Evolutionary conservation across 2,113 vertebrate genomes (phyloP), one percentile per base, ranked within the genome.

Genomic region (Dendropsophus ebraccatus): DNA sequence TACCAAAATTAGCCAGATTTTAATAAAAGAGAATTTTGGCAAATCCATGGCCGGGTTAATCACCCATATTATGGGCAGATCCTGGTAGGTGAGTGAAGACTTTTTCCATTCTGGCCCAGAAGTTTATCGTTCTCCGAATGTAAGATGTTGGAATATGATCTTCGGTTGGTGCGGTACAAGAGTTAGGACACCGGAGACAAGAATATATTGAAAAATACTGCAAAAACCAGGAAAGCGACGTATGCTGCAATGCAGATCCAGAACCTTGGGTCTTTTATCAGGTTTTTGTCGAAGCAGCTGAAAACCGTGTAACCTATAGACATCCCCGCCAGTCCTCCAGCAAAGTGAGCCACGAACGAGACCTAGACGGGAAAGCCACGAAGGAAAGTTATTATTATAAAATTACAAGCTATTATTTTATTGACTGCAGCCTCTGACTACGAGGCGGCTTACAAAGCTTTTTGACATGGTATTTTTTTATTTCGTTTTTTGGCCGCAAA

Each of bases 241-340:
- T 94, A 97, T 10, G 91, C 95, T 23, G 92, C 92, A 32, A 97
- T 96, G 56, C 96, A 96, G 10, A 95, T 60, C 96, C 96, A 97
- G 89, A 98, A 98, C 47, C 94, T 94, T 1, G 95, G 94, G 85
- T 98, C 96, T 88, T 94, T 96, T 28, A 97, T 91, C 5, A 97
- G 91, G 56, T 94, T 94, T 85, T 92, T 88, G 90, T 95, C 92
- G 90, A 96, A 97, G 83, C 89, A 94, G 80, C 94, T 97, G 89
- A 98, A 98, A 90, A 98, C 96, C 14, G 96, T 95, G 60, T 96
- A 98, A 70, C 97, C 97, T 19, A 98, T 88, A 49, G 95, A 96
- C 96, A 97, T 97, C n/a, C 97, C 97, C 6, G 97, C 96, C 45
- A 95, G 89, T 19, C 95, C 95, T 0, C 97, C 96, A 7, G 94